A percentile compares a stretch with the other conserved stretches of the same genome.
These are phyloP conservation scores for Apamea monoglypha DNA, from an alignment of 2,888 invertebrate genomes.

Conservation along the genomic window DNA sequence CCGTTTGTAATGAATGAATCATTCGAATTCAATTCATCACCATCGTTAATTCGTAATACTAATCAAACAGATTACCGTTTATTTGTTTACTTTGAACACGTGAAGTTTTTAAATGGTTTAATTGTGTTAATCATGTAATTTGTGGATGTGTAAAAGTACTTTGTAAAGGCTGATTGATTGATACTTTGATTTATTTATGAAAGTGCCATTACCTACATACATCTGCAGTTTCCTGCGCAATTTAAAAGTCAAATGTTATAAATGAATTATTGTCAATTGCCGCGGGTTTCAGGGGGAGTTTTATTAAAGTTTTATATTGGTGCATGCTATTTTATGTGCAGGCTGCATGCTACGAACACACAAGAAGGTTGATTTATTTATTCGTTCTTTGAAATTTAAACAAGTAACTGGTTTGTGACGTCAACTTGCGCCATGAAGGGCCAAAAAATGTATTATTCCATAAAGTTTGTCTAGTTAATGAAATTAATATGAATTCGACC, in stretches of 20 bases:
- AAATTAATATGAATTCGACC: too few species aligned
- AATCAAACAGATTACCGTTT: constrained; percentile 51
- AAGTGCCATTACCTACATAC: constrained; percentile 33
- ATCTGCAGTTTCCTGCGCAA: constrained; percentile 45
- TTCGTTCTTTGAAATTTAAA: not conserved
- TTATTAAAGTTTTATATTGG: constrained; percentile 48
- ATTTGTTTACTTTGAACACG: constrained; percentile 42
- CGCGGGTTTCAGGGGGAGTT: constrained; percentile 26
- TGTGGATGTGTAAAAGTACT: constrained; percentile 8
- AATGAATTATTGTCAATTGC: constrained; percentile 51
- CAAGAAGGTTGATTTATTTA: constrained; percentile 16
- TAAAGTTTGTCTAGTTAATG: too few species aligned
- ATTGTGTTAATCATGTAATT: constrained; percentile 44
- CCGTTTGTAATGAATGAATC: constrained; percentile 79
- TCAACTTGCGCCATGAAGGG: not conserved
- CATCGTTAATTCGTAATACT: constrained; percentile 57
- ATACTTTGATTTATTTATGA: constrained; percentile 48
- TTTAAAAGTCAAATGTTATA: constrained; percentile 53
- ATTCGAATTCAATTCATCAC: constrained; percentile 66
- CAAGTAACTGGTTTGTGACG: not conserved
- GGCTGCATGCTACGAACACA: constrained; percentile 19
- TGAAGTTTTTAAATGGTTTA: constrained; percentile 37
- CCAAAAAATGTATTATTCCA: too few species aligned
- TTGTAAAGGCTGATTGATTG: constrained; percentile 28
- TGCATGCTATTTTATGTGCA: constrained; percentile 50